phyloP scores from a whole-genome alignment of 2,888 invertebrate species.

The Drosophila koepferae region DNA sequence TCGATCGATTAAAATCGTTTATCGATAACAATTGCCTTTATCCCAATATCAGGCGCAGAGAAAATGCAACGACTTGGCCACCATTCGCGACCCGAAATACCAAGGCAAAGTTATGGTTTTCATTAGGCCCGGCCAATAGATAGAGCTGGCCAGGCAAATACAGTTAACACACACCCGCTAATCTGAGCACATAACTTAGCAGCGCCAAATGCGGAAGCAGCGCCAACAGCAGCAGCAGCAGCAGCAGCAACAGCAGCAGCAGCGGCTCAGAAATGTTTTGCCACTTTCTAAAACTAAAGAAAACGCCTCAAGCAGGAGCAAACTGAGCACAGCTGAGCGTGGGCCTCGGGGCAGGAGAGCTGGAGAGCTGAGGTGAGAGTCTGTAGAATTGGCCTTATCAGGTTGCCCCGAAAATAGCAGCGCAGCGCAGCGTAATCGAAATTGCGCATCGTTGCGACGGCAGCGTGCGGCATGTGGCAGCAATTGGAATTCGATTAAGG shows the following conservation, averaged over 20 bases:
- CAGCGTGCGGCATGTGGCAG: conserved; percentile 39
- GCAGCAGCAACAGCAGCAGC: conserved; percentile 63
- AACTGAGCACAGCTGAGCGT: conserved; percentile 2
- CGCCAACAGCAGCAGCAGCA: conserved; percentile 59
- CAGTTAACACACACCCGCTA: conserved; percentile 78
- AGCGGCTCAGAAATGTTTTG: conserved; percentile 56
- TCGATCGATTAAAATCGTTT: background rate
- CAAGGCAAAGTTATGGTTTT: conserved; percentile 75
- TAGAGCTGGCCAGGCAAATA: conserved; percentile 43
- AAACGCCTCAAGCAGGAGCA: conserved; percentile 12
- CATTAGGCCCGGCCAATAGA: conserved; percentile 58
- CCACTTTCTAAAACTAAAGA: conserved; percentile 53
- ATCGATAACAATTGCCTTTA: background rate
- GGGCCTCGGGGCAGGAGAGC: background rate
- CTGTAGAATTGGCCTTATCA: conserved; percentile 41
- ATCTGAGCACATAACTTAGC: conserved; percentile 76
- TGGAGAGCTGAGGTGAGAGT: background rate
- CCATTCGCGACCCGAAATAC: conserved; percentile 52
- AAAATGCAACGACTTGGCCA: conserved; percentile 40
- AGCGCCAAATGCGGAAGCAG: conserved; percentile 65
- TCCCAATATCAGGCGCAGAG: background rate
- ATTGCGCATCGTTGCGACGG: conserved; percentile 72
- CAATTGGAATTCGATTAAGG: conserved; percentile 75
- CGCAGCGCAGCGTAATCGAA: conserved; percentile 75
- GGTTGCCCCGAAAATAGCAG: conserved; percentile 54